Evolutionary conservation across 1,140 invertebrate genomes (phyloP).

Genomic region (Ostrea denselamellosa): DNA sequence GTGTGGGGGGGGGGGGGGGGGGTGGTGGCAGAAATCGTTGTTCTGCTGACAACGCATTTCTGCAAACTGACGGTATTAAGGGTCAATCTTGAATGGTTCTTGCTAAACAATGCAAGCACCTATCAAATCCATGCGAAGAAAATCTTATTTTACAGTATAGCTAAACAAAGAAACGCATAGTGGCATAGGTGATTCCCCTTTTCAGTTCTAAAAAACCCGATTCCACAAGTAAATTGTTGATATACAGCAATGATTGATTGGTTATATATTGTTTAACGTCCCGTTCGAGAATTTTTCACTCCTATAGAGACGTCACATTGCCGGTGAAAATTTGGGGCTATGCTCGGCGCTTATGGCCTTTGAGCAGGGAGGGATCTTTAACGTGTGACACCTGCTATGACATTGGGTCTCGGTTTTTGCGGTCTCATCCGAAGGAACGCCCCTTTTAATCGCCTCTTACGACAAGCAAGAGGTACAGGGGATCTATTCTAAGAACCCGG

Average conservation of each 20-base stretch:
- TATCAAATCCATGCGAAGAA: background rate
- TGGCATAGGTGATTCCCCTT: constrained; percentile 1
- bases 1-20: too few relatives aligned
- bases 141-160: background rate
- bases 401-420: too few relatives aligned
- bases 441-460: too few relatives aligned
- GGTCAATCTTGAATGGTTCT: constrained; percentile 8
- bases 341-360: too few relatives aligned
- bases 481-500: background rate
- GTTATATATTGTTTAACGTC: too few relatives aligned
- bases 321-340: too few relatives aligned
- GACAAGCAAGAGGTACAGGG: too few relatives aligned
- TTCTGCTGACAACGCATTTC: background rate
- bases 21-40: background rate
- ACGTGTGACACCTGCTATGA: too few relatives aligned
- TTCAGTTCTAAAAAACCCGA: constrained; percentile 22
- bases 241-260: background rate
- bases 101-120: constrained; percentile 16
- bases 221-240: constrained; percentile 19
- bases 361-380: too few relatives aligned
- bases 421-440: too few relatives aligned
- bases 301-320: too few relatives aligned
- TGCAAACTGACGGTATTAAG: background rate
- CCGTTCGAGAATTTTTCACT: too few relatives aligned
- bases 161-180: constrained; percentile 19